Percentiles rank a stretch among this genome's conserved stretches.
phyloP scores from a whole-genome alignment of 2,888 invertebrate genomes.

The Hydroisotoma schaefferi region DNA sequence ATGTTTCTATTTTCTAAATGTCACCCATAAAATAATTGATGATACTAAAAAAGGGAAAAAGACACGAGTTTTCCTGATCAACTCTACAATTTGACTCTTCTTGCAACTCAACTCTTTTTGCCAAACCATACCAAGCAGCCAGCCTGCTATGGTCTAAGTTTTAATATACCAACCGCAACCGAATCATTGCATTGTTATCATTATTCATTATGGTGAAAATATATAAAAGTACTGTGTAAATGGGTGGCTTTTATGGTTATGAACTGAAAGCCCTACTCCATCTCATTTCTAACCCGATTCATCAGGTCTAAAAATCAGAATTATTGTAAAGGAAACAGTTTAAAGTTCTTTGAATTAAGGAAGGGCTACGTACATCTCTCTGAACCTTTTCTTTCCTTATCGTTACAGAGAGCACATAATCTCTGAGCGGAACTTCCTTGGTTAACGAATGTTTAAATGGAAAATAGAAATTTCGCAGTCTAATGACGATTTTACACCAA shows the following conservation, averaged over 20 bases:
- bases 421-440: not conserved
- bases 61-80: too few species aligned
- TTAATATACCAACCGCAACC: conserved; percentile 1
- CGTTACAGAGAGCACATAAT: too few species aligned
- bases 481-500: not conserved
- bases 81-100: too few species aligned
- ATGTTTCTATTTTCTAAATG: too few species aligned
- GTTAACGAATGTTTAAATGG: not conserved
- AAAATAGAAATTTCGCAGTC: conserved; percentile 6
- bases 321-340: not conserved
- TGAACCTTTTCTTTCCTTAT: too few species aligned
- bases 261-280: not conserved
- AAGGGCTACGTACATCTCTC: too few species aligned
- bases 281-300: not conserved
- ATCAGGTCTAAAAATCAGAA: not conserved
- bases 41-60: too few species aligned
- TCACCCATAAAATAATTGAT: too few species aligned
- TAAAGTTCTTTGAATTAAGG: too few species aligned
- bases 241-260: conserved; percentile 3
- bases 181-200: not conserved
- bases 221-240: not conserved
- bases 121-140: too few species aligned
- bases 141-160: too few species aligned
- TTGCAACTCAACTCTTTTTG: too few species aligned
- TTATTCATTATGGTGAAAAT: not conserved